These are phyloP conservation scores for Antheraea yamamai DNA, from an alignment of 2,888 invertebrate genomes.

Conservation along the genomic window DNA sequence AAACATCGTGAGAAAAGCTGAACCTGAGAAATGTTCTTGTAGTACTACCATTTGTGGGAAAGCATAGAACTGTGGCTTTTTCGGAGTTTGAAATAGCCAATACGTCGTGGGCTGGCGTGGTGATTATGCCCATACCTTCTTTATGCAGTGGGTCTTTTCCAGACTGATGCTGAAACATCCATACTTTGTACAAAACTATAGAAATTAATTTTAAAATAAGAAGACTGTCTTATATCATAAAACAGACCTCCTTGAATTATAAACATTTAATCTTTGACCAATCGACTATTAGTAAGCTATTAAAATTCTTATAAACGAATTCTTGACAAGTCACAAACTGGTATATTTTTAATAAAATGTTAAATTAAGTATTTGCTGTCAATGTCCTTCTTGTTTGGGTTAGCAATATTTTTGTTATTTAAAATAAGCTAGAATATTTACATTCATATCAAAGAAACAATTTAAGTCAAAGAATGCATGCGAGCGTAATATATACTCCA, in stretches of 20 bases:
- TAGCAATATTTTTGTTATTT: conserved; percentile 1
- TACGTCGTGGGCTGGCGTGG: too few relatives aligned
- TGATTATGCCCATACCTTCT: too few relatives aligned
- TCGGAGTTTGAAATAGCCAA: too few relatives aligned
- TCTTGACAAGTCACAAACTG: not conserved
- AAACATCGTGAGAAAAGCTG: too few relatives aligned
- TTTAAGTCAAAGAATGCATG: not conserved
- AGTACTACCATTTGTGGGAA: too few relatives aligned
- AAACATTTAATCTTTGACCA: not conserved
- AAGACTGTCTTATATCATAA: too few relatives aligned
- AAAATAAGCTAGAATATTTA: not conserved
- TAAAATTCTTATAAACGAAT: not conserved
- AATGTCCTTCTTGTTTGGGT: conserved; percentile 7
- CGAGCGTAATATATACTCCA: too few relatives aligned
- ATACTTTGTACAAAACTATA: not conserved
- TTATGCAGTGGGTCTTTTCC: too few relatives aligned
- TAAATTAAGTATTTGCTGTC: conserved; percentile 5
- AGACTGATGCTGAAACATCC: too few relatives aligned
- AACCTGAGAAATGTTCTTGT: too few relatives aligned
- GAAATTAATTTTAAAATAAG: too few relatives aligned
- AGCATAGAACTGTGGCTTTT: too few relatives aligned
- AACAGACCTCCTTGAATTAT: not conserved
- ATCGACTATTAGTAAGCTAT: not conserved
- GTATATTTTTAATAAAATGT: conserved; percentile 4
- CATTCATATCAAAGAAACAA: not conserved